Evolutionary conservation across 23 tunicate genomes (phyloP), one percentile per base, ranked within the genome.

Genomic region (Corella eumyota): DNA sequence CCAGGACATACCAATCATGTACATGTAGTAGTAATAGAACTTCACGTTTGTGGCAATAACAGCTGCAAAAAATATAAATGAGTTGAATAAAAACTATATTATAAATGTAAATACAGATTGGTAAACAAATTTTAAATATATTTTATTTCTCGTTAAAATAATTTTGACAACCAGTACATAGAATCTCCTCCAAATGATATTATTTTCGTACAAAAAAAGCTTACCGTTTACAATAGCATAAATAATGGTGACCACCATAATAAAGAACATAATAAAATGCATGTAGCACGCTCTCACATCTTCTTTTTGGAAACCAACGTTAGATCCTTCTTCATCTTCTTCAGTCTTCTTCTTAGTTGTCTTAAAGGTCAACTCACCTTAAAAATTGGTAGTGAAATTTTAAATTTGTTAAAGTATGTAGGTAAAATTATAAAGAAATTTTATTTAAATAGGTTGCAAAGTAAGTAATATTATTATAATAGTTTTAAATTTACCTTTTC

Each of bases 1-100:
- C 98, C 98, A 91, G 34, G 93, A 82, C 98, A 91, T 91, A 50
- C 98, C 98, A 67, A 81, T 81, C 92, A 81, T 81, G 92, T 91
- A 91, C 98, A 91, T 91, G 91, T 85, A 91, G 92, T 91, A 91
- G 76, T 63, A 91, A 76, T 91, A 91, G 56, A 91, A 74, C 62
- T 83, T 69, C 69, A 83, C 92, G 40, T 69, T 50, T 6, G 51
- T 47, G 20, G 92, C 98, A 36, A 66, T 62, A 33, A 70, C 60
- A 34, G 98, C 98, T 86, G 90, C 32, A 46, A 55, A 34, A 52
- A 25, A 62, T 50, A 62, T 6, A 4, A 19, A 33, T 36, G 48
- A 36, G 28, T 2, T 35, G 47, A 24, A 65, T n/a, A n/a, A n/a
- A n/a, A n/a, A n/a, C n/a, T n/a, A n/a, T n/a, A n/a, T n/a, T n/a